Conservation (phyloP, 53 echinoderm and acorn worm species). For the Luidia sarsii region DNA sequence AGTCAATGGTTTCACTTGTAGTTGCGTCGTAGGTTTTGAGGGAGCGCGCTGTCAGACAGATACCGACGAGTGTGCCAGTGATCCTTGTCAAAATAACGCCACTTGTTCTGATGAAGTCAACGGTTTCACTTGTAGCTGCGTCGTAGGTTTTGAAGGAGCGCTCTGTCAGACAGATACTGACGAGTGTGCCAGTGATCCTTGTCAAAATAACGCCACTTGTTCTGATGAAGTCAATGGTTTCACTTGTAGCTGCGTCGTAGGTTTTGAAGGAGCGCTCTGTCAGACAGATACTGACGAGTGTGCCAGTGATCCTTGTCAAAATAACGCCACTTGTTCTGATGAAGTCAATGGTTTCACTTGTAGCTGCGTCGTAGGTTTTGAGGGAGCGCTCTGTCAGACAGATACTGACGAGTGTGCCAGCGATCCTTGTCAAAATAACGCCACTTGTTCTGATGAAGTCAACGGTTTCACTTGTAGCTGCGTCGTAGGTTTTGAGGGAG, state of each 20-base stretch:
- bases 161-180: constrained; percentile 8
- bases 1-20: not conserved
- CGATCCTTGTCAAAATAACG: constrained; percentile 13
- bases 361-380: constrained; percentile 25
- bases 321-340: constrained; percentile 33
- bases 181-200: constrained; percentile 26
- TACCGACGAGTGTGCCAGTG: constrained; percentile 1
- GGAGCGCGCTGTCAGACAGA: constrained; percentile 2
- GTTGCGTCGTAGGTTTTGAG: constrained; percentile 3
- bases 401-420: constrained; percentile 37
- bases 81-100: not conserved
- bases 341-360: constrained; percentile 6
- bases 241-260: constrained; percentile 9
- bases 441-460: constrained; percentile 23
- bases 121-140: constrained; percentile 5
- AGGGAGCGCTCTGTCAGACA: constrained; percentile 12
- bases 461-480: constrained; percentile 16
- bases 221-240: constrained; percentile 6
- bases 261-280: constrained; percentile 20
- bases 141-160: constrained; percentile 13
- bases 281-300: constrained; percentile 27
- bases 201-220: constrained; percentile 46
- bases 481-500: constrained; percentile 16
- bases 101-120: constrained; percentile 16
- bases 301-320: constrained; percentile 6